These are phyloP conservation scores for Spea hammondii DNA, from an alignment of 2,797 vertebrate genomes.

Conservation along the genomic window DNA sequence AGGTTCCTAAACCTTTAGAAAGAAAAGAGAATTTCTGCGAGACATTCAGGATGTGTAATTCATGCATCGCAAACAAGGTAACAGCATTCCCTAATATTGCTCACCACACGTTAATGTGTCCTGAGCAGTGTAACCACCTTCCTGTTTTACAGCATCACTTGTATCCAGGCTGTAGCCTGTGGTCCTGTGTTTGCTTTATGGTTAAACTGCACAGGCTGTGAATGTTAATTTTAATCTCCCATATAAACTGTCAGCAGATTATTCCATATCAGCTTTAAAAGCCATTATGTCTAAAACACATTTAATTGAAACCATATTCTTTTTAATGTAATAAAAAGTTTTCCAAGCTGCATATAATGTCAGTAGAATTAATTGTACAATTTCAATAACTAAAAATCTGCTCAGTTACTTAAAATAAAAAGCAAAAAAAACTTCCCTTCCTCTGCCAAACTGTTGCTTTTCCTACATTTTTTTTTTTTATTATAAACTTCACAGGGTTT, in stretches of 20 bases:
- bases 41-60: slow-evolving; percentile 96
- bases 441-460: neutral
- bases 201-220: slow-evolving; percentile 27
- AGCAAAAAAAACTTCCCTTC: neutral
- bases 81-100: slow-evolving; percentile 77
- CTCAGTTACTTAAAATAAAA: slow-evolving; percentile 25
- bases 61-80: slow-evolving; percentile 96
- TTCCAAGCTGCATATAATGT: slow-evolving; percentile 50
- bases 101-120: slow-evolving; percentile 42
- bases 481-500: neutral
- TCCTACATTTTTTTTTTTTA: neutral
- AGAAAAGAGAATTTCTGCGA: slow-evolving; percentile 89
- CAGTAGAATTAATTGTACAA: slow-evolving; percentile 36
- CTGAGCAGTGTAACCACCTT: slow-evolving; percentile 4
- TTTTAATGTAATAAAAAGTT: slow-evolving; percentile 44
- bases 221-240: slow-evolving; percentile 33
- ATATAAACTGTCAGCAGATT: slow-evolving; percentile 52
- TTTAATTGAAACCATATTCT: slow-evolving; percentile 12
- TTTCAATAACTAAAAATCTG: slow-evolving; percentile 30
- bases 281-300: slow-evolving; percentile 41
- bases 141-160: neutral
- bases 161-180: neutral
- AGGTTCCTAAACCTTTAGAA: slow-evolving; percentile 73
- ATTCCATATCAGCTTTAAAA: slow-evolving; percentile 39
- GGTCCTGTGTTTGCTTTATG: neutral